A percentile compares a stretch with the other conserved stretches of the same genome.
These are phyloP conservation scores for Peromyscus attwateri DNA, from an alignment of 2,797 vertebrate species.

Conservation along the genomic window DNA sequence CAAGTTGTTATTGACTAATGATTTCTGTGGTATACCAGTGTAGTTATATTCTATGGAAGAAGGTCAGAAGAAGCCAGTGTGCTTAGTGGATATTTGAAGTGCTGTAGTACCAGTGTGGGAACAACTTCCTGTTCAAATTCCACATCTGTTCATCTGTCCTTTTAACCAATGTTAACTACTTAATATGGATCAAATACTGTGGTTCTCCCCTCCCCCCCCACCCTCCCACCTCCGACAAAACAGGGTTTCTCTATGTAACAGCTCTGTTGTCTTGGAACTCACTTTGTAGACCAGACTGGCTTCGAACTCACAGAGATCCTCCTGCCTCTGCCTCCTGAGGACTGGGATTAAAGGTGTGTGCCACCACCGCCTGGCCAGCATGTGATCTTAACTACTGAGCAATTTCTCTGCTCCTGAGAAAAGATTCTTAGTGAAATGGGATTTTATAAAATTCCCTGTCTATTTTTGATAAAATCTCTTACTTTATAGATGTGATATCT, in stretches of 20 bases:
- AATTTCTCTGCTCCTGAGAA: background rate
- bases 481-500: background rate
- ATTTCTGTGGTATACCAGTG: background rate
- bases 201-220: too few species aligned
- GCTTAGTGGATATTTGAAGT: background rate
- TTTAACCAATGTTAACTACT: background rate
- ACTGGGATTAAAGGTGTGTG: background rate
- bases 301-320: background rate
- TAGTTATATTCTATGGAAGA: background rate
- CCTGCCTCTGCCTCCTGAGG: background rate
- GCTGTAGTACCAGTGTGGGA: background rate
- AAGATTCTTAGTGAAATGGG: slow-evolving; percentile 34
- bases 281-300: background rate
- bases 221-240: too few species aligned
- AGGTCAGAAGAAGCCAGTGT: background rate
- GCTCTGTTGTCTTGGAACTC: too few species aligned
- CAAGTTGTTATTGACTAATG: slow-evolving; percentile 4
- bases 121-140: background rate
- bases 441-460: slow-evolving; percentile 52
- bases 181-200: background rate
- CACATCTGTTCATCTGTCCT: background rate
- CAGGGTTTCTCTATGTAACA: too few species aligned
- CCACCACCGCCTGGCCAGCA: background rate
- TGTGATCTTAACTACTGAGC: background rate
- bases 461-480: background rate